These are phyloP conservation scores for Typhlichthys subterraneus DNA, from an alignment of 2,797 vertebrate genomes.

Conservation along the genomic window DNA sequence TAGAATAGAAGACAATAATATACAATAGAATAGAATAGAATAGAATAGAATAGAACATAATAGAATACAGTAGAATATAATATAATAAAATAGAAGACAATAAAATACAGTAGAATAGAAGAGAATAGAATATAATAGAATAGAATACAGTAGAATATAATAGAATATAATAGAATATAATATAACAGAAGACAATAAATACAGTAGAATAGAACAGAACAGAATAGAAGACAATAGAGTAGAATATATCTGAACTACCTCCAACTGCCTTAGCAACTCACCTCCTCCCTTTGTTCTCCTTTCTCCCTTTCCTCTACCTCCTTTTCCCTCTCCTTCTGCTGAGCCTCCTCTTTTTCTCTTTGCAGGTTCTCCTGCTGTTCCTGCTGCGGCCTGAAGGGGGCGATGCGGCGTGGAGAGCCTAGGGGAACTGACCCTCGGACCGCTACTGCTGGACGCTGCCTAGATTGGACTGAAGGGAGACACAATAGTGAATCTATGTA, in stretches of 20 bases:
- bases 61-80: neutral
- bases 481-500: slow-evolving; percentile 8
- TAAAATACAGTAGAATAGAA: neutral
- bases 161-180: too few relatives aligned
- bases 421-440: slow-evolving; percentile 55
- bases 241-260: slow-evolving; percentile 2
- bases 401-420: slow-evolving; percentile 56
- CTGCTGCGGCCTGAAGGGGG: slow-evolving; percentile 65
- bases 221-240: neutral
- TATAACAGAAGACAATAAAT: too few relatives aligned
- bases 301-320: slow-evolving; percentile 61
- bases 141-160: too few relatives aligned
- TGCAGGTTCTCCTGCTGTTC: slow-evolving; percentile 72
- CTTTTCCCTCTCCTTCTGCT: slow-evolving; percentile 63
- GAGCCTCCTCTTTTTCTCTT: slow-evolving; percentile 70
- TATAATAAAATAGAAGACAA: neutral
- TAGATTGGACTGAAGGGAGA: slow-evolving; percentile 54
- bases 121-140: too few relatives aligned
- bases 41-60: neutral
- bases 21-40: neutral
- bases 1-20: too few relatives aligned
- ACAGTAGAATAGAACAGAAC: neutral
- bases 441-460: slow-evolving; percentile 54
- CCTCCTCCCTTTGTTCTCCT: slow-evolving; percentile 64
- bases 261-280: slow-evolving; percentile 23